Conservation (phyloP, 2,888 invertebrate genomes). For the Pseudeuparius sepicola region DNA sequence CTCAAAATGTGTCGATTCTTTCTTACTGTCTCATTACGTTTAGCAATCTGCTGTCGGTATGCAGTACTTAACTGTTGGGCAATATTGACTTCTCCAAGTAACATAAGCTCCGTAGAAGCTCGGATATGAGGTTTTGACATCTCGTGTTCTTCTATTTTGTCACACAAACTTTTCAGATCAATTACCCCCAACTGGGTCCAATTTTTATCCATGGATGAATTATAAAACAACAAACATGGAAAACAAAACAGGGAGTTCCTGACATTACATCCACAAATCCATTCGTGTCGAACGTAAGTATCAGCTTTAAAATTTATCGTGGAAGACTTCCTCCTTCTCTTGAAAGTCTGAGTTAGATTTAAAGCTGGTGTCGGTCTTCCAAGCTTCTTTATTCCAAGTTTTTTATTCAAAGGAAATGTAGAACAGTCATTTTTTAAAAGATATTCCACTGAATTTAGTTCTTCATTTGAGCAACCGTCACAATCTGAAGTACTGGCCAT, state of each 20-base stretch:
- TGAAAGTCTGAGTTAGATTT: background rate
- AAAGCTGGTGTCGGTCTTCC: background rate
- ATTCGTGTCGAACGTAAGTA: background rate
- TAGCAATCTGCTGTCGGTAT: conserved; percentile 11
- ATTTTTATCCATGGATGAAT: background rate
- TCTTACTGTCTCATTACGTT: conserved; percentile 15
- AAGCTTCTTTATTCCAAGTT: background rate
- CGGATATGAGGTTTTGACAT: background rate
- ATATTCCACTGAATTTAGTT: too few relatives aligned
- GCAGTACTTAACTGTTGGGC: conserved; percentile 12
- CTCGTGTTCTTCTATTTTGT: conserved; percentile 1
- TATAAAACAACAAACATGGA: conserved; percentile 1
- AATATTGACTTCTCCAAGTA: conserved; percentile 13
- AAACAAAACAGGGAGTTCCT: background rate
- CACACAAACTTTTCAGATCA: conserved; percentile 1
- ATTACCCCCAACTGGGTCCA: conserved; percentile 1
- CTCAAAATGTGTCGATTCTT: conserved; percentile 16
- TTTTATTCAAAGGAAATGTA: background rate
- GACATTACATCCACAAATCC: conserved; percentile 2
- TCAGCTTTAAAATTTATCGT: too few relatives aligned
- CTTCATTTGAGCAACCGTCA: too few relatives aligned
- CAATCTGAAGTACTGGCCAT: too few relatives aligned
- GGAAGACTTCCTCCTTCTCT: too few relatives aligned
- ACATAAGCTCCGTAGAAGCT: background rate
- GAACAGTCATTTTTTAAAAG: background rate